Percentiles rank a stretch among this genome's conserved stretches.
These are phyloP conservation scores for Amniataba percoides DNA, from an alignment of 2,797 vertebrate genomes.

Conservation along the genomic window DNA sequence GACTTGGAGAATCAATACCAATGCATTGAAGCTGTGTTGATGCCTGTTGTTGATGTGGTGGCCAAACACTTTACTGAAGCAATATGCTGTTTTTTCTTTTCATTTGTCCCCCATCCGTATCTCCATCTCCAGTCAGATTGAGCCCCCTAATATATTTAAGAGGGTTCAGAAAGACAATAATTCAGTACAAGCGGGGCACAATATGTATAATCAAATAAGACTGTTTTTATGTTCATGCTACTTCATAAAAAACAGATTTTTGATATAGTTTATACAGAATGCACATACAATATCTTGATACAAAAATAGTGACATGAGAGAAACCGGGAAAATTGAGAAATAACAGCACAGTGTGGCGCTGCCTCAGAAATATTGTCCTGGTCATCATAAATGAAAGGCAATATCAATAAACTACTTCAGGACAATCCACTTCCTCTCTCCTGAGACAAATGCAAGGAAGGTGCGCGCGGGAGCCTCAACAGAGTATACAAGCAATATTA, in stretches of 20 bases:
- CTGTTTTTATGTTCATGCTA: constrained; percentile 28
- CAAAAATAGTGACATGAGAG: constrained; percentile 39
- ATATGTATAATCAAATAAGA: constrained; percentile 48
- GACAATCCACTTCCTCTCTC: constrained; percentile 77
- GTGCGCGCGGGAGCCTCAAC: constrained; percentile 55
- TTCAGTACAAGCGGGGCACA: constrained; percentile 16
- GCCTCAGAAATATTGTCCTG: constrained; percentile 60
- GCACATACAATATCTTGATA: constrained; percentile 5
- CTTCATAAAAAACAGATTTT: constrained; percentile 47
- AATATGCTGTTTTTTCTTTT: too few species aligned
- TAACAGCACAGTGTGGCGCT: constrained; percentile 42
- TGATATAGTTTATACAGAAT: constrained; percentile 22
- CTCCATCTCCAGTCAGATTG: not conserved
- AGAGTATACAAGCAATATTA: constrained; percentile 81
- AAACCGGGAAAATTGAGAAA: constrained; percentile 53
- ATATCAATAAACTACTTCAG: constrained; percentile 77
- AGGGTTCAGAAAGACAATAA: constrained; percentile 39
- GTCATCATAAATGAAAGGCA: constrained; percentile 78
- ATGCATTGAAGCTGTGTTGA: too few species aligned
- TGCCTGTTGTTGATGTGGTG: too few species aligned
- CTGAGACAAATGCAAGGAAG: constrained; percentile 62
- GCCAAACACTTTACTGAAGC: too few species aligned
- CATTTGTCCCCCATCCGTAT: not conserved
- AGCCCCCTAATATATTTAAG: constrained; percentile 38
- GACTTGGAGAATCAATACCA: too few species aligned